These are phyloP conservation scores for Zoanthus sociatus DNA, from an alignment of 92 coral and sea anemone species.

Conservation along the genomic window DNA sequence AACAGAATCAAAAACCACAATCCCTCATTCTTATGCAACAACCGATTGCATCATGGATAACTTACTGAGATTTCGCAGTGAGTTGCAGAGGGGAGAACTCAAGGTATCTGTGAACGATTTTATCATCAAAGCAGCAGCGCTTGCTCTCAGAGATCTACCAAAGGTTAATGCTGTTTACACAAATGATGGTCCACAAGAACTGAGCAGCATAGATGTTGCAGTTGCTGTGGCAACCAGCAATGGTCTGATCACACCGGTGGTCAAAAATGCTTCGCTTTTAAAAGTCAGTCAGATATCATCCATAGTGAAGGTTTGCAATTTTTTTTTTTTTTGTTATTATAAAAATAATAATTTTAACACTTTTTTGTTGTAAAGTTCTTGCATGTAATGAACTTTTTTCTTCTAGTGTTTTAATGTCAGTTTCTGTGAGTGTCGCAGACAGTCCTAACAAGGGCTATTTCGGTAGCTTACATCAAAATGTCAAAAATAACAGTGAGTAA, in stretches of 20 bases:
- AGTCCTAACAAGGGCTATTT: too few species aligned
- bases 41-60: conserved; percentile 80
- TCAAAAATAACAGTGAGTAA: too few species aligned
- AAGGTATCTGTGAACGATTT: conserved; percentile 90
- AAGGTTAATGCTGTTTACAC: conserved; percentile 84
- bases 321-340: background rate
- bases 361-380: too few species aligned
- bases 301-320: conserved; percentile 71
- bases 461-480: too few species aligned
- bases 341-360: background rate
- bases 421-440: too few species aligned
- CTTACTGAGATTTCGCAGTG: conserved; percentile 59
- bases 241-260: conserved; percentile 91
- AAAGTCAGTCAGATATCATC: conserved; percentile 80
- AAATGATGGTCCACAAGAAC: conserved; percentile 63
- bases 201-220: conserved; percentile 79
- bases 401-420: too few species aligned
- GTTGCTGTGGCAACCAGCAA: conserved; percentile 90
- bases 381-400: too few species aligned
- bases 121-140: conserved; percentile 86
- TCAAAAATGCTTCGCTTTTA: conserved; percentile 79
- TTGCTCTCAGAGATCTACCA: conserved; percentile 76
- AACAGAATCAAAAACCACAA: conserved; percentile 84
- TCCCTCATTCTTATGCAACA: conserved; percentile 91
- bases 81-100: conserved; percentile 67